Evolutionary conservation across 2,797 vertebrate species (phyloP), one percentile per base, ranked within the genome.

Genomic region (Chromobotia macracanthus): DNA sequence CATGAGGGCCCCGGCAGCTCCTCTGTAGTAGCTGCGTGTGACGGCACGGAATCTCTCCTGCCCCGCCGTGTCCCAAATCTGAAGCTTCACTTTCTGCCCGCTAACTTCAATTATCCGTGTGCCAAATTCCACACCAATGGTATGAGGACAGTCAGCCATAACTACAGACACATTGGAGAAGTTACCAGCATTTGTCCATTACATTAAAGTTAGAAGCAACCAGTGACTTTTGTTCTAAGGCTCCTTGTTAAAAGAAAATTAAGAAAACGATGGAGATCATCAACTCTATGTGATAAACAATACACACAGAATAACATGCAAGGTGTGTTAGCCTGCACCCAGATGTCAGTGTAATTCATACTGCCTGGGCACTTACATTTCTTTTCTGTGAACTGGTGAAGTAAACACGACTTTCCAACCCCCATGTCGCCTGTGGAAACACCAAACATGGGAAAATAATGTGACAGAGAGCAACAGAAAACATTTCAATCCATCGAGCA

Each of bases 111-210:
- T 99, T 93, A 99, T 99, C 90, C 97, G 93, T 7, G 97, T 98
- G 82, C 97, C 97, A 83, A 98, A 98, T 91, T 99, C 97, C 87
- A 99, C 97, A 77, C 97, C 97, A 77, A 99, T 99, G 89, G 97
- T 99, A 91, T 99, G 97, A 88, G 97, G 97, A 90, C 97, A 99
- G 90, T 99, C 97, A 3, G 97, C 97, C 97, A 99, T 98, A 95
- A 99, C 97, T 99, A 88, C 44, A 12, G 25, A 48, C 4, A 70
- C 2, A 67, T 41, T 41, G 38, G 38, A 5, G 35, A 77, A 13
- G 18, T 51, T n/a, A 51, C 18, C 11, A 51, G 19, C 56, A 25
- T 9, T 41, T 10, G 8, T 41, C 38, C 38, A 41, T 58, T 25
- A 58, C 21, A 58, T 58, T 21, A 67, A 38, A 12, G 13, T 19